A percentile compares a stretch with the other conserved stretches of the same genome.
Evolutionary conservation across 2,113 vertebrate genomes (phyloP).

Genomic region (Motacilla tschutschensis): DNA sequence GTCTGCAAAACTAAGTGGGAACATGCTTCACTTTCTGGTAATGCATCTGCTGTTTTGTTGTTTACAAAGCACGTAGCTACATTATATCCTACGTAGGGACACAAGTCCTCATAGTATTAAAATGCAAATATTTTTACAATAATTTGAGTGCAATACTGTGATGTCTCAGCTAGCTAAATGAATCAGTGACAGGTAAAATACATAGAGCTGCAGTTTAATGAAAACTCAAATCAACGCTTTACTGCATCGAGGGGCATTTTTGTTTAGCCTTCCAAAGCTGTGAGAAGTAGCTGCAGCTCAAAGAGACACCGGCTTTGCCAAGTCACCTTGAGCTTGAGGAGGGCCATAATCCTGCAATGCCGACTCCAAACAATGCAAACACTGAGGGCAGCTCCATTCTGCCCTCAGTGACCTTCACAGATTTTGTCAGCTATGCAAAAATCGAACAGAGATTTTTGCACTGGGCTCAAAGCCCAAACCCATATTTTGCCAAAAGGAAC

Average conservation of each 20-base stretch:
- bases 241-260: not conserved
- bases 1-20: conserved; percentile 54
- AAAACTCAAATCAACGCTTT: conserved; percentile 46
- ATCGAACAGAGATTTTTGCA: not conserved
- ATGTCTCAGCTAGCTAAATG: conserved; percentile 73
- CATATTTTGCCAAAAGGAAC: not conserved
- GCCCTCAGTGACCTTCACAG: not conserved
- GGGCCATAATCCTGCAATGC: not conserved
- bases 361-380: not conserved
- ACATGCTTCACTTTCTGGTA: conserved; percentile 51
- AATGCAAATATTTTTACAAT: conserved; percentile 66
- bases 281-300: not conserved
- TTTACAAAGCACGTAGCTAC: conserved; percentile 67
- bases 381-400: not conserved
- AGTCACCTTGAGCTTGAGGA: not conserved
- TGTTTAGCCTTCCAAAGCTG: not conserved
- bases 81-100: conserved; percentile 63
- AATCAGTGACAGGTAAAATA: conserved; percentile 74
- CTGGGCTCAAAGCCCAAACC: not conserved
- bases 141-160: conserved; percentile 70
- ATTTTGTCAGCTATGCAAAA: not conserved
- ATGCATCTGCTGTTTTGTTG: conserved; percentile 50
- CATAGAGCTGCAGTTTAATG: conserved; percentile 64
- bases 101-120: conserved; percentile 62
- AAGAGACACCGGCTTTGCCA: not conserved